Conservation (phyloP, 2,888 invertebrate genomes). For the Scaptomyza tumidula region DNA sequence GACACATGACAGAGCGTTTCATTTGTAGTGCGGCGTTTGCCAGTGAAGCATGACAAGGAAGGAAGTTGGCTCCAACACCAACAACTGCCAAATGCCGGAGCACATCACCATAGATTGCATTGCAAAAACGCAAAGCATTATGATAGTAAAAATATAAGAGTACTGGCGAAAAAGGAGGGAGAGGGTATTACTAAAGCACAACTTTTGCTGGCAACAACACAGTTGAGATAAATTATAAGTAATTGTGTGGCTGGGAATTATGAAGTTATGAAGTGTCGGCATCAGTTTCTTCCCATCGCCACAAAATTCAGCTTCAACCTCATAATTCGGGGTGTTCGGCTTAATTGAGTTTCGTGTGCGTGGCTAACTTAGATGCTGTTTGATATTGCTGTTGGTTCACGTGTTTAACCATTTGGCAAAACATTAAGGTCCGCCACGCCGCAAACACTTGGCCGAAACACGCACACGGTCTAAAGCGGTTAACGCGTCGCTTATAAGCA, state of each 20-base stretch:
- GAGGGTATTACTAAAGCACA: slow-evolving; percentile 11
- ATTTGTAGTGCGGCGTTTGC: slow-evolving; percentile 65
- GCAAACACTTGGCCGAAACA: slow-evolving; percentile 45
- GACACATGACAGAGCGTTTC: slow-evolving; percentile 80
- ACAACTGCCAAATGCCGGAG: slow-evolving; percentile 23
- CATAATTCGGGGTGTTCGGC: background rate
- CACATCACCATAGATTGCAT: slow-evolving; percentile 57
- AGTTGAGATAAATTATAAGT: slow-evolving; percentile 58
- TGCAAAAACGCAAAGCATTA: slow-evolving; percentile 43
- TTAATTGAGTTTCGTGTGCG: slow-evolving; percentile 63
- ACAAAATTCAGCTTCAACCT: slow-evolving; percentile 10
- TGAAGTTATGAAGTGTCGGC: slow-evolving; percentile 61
- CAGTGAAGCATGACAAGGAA: slow-evolving; percentile 64
- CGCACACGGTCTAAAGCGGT: slow-evolving; percentile 49
- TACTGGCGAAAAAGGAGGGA: background rate
- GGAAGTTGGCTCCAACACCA: slow-evolving; percentile 57
- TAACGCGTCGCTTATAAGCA: slow-evolving; percentile 64
- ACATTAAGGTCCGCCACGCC: slow-evolving; percentile 46
- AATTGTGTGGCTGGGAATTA: slow-evolving; percentile 53
- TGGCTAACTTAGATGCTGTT: slow-evolving; percentile 8
- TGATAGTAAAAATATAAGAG: slow-evolving; percentile 9
- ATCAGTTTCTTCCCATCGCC: slow-evolving; percentile 20
- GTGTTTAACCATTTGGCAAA: slow-evolving; percentile 49
- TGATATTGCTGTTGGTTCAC: slow-evolving; percentile 16
- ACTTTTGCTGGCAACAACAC: slow-evolving; percentile 26